Percentiles rank a stretch among this genome's conserved stretches.
These are phyloP conservation scores for Thalassophryne amazonica DNA, from an alignment of 2,797 vertebrate species.

Conservation along the genomic window DNA sequence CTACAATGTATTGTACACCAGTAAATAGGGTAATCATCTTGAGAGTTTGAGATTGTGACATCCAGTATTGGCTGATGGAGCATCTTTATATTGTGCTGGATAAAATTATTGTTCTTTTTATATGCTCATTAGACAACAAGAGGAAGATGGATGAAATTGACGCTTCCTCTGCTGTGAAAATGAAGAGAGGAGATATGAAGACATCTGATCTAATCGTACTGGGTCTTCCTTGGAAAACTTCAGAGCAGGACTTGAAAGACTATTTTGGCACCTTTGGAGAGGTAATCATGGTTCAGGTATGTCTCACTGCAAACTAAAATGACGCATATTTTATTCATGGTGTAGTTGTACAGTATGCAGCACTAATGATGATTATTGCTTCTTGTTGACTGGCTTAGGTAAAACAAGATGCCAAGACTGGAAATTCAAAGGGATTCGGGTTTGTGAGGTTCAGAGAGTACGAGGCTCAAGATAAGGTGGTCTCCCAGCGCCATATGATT, in stretches of 20 bases:
- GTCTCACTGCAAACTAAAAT: not conserved
- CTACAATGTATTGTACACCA: no score
- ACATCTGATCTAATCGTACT: slow-evolving; percentile 96
- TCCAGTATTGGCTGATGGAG: no score
- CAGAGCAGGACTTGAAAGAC: slow-evolving; percentile 96
- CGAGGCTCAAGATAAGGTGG: slow-evolving; percentile 95
- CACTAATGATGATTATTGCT: not conserved
- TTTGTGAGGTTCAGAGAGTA: slow-evolving; percentile 98
- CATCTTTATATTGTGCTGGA: no score
- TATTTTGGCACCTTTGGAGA: slow-evolving; percentile 98
- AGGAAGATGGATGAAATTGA: slow-evolving; percentile 99
- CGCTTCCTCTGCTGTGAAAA: slow-evolving; percentile 94
- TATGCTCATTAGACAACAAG: slow-evolving; percentile 98
- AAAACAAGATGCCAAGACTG: slow-evolving; percentile 95
- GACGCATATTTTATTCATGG: not conserved
- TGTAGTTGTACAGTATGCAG: not conserved
- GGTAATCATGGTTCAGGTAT: slow-evolving; percentile 99
- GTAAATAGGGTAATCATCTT: no score
- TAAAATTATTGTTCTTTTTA: no score
- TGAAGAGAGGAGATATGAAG: slow-evolving; percentile 97
- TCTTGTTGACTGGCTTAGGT: slow-evolving; percentile 78
- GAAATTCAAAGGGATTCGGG: slow-evolving; percentile 97
- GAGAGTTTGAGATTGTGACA: no score
- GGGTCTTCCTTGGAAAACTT: slow-evolving; percentile 96
- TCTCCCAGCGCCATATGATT: slow-evolving; percentile 98